Percentiles rank a stretch among this genome's conserved stretches.
These are phyloP conservation scores for Helicoverpa armigera DNA, from an alignment of 1,140 invertebrate genomes.

Conservation along the genomic window DNA sequence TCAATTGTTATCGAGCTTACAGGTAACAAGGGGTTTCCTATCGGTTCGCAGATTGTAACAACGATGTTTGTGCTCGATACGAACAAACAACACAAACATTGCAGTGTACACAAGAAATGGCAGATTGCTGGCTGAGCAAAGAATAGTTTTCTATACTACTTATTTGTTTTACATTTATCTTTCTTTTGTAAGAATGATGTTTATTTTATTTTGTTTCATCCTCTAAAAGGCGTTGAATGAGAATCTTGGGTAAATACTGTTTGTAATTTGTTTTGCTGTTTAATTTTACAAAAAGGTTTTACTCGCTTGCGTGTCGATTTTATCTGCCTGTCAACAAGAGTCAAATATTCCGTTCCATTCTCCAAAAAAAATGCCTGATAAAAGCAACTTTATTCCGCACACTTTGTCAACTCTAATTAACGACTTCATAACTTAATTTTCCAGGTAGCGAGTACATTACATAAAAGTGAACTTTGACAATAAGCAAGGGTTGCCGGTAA, in stretches of 20 bases:
- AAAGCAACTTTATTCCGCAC: no score
- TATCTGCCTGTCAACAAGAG: no score
- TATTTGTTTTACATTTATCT: slow-evolving; percentile 18
- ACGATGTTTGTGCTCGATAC: slow-evolving; percentile 26
- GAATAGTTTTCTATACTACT: slow-evolving; percentile 11
- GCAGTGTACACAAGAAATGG: slow-evolving; percentile 12
- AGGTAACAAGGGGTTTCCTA: slow-evolving; percentile 22
- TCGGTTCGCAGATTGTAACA: slow-evolving; percentile 21
- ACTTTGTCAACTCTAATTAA: no score
- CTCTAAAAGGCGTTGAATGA: background rate
- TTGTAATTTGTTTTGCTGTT: no score
- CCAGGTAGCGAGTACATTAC: no score
- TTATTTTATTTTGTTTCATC: background rate
- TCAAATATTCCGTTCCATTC: no score
- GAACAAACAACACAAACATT: slow-evolving; percentile 15
- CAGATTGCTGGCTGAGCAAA: slow-evolving; percentile 7
- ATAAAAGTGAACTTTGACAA: no score
- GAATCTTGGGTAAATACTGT: background rate
- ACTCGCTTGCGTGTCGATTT: no score
- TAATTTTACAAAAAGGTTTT: no score
- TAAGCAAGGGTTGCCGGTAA: no score
- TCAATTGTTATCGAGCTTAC: slow-evolving; percentile 4
- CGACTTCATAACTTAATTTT: no score
- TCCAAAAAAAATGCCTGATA: no score
- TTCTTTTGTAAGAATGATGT: background rate